Conservation (phyloP, 2,113 vertebrate genomes). For the Desmodus rotundus region DNA sequence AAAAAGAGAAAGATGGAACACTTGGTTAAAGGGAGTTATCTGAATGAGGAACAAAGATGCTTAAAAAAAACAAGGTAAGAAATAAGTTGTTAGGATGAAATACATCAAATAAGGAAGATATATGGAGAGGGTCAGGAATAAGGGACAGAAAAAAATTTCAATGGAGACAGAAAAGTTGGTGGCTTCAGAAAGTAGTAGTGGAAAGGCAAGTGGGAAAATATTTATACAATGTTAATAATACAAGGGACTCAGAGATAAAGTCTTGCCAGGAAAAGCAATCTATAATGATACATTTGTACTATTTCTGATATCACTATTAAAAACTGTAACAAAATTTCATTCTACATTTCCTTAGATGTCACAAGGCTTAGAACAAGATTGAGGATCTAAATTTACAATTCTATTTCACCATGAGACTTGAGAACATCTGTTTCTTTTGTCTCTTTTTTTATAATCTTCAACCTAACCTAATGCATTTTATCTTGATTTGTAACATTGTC, state of each 20-base stretch:
- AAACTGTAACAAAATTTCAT: slow-evolving; percentile 14
- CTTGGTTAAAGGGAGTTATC: not conserved
- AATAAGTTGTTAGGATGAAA: not conserved
- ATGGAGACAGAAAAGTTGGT: not conserved
- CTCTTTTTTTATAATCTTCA: not conserved
- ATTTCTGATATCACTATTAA: not conserved
- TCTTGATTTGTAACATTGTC: not conserved
- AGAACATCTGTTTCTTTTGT: not conserved
- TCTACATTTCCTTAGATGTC: not conserved
- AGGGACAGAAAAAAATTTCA: not conserved
- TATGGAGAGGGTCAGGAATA: not conserved
- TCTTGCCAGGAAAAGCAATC: not conserved
- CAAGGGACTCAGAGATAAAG: not conserved
- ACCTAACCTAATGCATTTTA: not conserved
- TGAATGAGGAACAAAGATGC: not conserved
- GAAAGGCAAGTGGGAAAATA: not conserved
- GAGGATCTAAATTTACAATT: not conserved
- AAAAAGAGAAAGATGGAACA: not conserved
- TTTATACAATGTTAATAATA: slow-evolving; percentile 12
- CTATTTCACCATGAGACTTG: not conserved
- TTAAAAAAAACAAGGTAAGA: not conserved
- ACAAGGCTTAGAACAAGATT: not conserved
- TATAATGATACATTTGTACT: slow-evolving; percentile 20
- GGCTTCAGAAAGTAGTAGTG: not conserved
- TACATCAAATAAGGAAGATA: not conserved